Evolutionary conservation across 53 echinoderm and acorn worm genomes (phyloP), one percentile per base, ranked within the genome.

Genomic region (Zoroaster sp.): DNA sequence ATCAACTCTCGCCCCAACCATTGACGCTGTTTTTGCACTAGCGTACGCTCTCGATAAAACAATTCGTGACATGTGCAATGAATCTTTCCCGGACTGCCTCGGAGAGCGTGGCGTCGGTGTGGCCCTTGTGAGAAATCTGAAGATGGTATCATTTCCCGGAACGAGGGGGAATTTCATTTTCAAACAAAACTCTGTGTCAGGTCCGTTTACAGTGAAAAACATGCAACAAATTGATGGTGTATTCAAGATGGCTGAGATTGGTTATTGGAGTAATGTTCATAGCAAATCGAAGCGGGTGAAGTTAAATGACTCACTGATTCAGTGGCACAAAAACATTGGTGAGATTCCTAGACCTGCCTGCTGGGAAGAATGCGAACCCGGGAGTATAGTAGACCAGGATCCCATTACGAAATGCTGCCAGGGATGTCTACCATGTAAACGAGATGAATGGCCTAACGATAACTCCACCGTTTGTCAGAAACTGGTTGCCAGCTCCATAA

Each of bases 381-480:
- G 88, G 25, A 17, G 39, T 0, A 63, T 88, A 11, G 66, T 41
- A 1, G 69, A 88, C 21, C 31, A 68, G n/a, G 42, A 41, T 15
- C 43, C 31, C 15, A 10, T 12, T 12, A 89, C 89, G 66, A 13
- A 25, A 8, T 93, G 93, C 34, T 93, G 93, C 82, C 87, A 87
- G 93, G 79, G 47, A 38, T 79, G 79, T 25, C 15, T 63, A 14
- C 53, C 36, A 38, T 79, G 79, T 37, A 38, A 54, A 2, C 17
- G 36, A 17, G 38, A 20, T n/a, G 36, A 55, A 37, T 54, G 37
- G 52, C 79, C 79, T 14, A 79, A 25, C 39, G 10, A 55, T 12
- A 37, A 79, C 65, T 55, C 25, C 20, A 59, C 25, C 7, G 41
- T 63, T 5, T 79, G 79, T 25, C 38, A 36, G 23, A 38, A 63